A percentile compares a stretch with the other conserved stretches of the same genome.
These are phyloP conservation scores for Lerista edwardsae DNA, from an alignment of 2,797 vertebrate genomes.

Conservation along the genomic window DNA sequence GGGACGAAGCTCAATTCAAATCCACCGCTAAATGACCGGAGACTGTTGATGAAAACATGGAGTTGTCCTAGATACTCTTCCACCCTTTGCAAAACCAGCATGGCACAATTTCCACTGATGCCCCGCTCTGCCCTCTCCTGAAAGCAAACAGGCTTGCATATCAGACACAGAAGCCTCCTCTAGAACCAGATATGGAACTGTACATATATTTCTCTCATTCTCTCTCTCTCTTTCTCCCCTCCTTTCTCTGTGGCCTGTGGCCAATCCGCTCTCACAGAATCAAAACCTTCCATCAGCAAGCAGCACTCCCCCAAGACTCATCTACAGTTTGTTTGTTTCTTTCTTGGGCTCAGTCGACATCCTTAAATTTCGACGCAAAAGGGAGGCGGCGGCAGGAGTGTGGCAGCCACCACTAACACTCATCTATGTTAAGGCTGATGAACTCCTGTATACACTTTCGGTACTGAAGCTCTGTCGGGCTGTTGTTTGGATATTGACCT, in stretches of 20 bases:
- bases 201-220: not conserved
- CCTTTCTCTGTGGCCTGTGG: slow-evolving; percentile 27
- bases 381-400: slow-evolving; percentile 31
- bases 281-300: slow-evolving; percentile 48
- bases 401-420: slow-evolving; percentile 82
- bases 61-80: no score
- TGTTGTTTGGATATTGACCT: slow-evolving; percentile 91
- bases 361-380: slow-evolving; percentile 58
- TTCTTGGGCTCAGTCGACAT: slow-evolving; percentile 57
- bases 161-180: not conserved
- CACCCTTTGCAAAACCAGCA: not conserved
- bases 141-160: not conserved
- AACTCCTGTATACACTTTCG: slow-evolving; percentile 98
- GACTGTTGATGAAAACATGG: not conserved
- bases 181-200: not conserved
- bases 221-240: not conserved
- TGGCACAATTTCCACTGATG: not conserved
- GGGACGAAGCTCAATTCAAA: not conserved
- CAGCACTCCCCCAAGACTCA: slow-evolving; percentile 46
- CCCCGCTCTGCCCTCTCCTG: not conserved
- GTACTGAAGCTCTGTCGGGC: slow-evolving; percentile 97
- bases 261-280: slow-evolving; percentile 27
- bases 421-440: slow-evolving; percentile 93
- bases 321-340: slow-evolving; percentile 18
- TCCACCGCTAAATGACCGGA: not conserved